Percentiles rank a stretch among this genome's conserved stretches.
These are phyloP conservation scores for Oenanthe melanoleuca DNA, from an alignment of 2,113 vertebrate genomes.

Conservation along the genomic window DNA sequence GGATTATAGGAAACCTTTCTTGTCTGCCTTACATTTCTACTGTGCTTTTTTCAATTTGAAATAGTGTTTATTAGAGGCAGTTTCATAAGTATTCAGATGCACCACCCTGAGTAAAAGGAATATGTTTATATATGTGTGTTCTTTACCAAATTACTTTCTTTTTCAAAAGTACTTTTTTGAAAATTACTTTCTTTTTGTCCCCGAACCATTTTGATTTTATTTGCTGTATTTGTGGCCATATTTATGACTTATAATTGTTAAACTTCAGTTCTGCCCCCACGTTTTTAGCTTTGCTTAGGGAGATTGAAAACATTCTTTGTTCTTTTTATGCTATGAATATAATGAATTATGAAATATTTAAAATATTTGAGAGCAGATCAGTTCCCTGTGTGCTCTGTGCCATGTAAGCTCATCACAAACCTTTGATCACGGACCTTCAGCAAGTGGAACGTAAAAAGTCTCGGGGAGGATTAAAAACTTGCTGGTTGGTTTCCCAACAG, in stretches of 20 bases:
- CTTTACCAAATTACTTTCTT: background rate
- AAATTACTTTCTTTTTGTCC: background rate
- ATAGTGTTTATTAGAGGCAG: background rate
- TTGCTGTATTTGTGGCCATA: background rate
- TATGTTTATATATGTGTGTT: background rate
- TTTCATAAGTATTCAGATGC: background rate
- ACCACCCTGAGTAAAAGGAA: background rate
- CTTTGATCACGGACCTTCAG: background rate
- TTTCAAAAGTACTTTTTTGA: background rate
- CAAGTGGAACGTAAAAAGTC: accelerated
- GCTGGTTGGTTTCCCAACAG: background rate
- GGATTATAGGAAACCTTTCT: background rate
- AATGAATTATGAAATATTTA: background rate
- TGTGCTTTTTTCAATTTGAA: background rate
- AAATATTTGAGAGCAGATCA: background rate
- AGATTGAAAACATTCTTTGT: background rate
- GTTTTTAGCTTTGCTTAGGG: background rate
- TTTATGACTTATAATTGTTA: background rate
- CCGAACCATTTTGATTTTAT: background rate
- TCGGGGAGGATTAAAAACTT: background rate
- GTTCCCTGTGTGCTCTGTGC: background rate
- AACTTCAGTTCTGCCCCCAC: background rate
- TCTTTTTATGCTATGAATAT: background rate
- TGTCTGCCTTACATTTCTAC: background rate
- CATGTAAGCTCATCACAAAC: background rate